Base-by-base conservation (phyloP, 1,140 invertebrate species). In the Tetramorium parvispinum region DNA sequence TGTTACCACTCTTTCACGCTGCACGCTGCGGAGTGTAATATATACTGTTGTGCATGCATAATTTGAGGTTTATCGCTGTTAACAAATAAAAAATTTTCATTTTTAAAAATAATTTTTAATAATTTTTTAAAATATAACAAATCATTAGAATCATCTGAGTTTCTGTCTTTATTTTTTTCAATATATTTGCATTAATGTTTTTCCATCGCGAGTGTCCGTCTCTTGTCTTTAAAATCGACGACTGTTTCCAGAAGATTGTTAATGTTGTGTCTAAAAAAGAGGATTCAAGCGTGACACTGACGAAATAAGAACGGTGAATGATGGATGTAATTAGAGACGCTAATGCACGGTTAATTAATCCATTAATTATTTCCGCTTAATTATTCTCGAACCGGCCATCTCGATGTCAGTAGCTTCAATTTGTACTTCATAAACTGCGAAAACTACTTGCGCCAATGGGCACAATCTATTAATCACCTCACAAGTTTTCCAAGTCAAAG, bases 321-420 rank as follows among this genome's bases (percentile, higher is more conserved):
- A 27, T 49, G 53, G 24, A 10, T 51, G 16, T 73, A 88, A 87
- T 87, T 75, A 81, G 79, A 85, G 16, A 63, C 43, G 55, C 55
- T 65, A 53, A 82, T 81, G 27, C 63, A 51, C 43, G 40, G 46
- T 57, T 89, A 82, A 82, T 81, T 88, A 66, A 86, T 82, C 71
- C 40, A 73, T 59, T 65, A 82, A 89, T 88, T 89, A 89, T 82
- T 89, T 86, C 27, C 75, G n/a, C 27, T 65, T 77, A 82, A 76
- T 76, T 82, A 86, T 86, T 86, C 53, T 65, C 63, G 32, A 21
- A 32, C n/a, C 51, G n/a, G 7, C 49, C 21, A 78, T 4, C 18
- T 53, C n/a, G 24, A 57, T 24, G 18, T 73, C 68, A 73, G 40
- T 40, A 73, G 53, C 43, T 73, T 18, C 68, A 61, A 73, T 83